phyloP scores from a whole-genome alignment of 2,797 vertebrate genomes.

The Poeciliopsis presidionis region DNA sequence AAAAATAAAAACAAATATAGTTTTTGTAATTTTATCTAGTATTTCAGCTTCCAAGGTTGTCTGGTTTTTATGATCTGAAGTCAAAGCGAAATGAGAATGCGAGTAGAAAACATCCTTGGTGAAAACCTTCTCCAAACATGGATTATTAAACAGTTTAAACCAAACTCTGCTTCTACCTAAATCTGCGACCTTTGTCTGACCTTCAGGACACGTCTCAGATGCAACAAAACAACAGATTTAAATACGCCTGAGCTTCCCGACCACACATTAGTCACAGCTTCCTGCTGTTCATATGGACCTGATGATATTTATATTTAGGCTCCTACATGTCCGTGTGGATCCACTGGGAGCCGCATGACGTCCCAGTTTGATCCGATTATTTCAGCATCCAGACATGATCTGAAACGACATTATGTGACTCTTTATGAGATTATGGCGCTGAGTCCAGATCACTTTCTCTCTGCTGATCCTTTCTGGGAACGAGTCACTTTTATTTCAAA shows the following conservation, averaged over 20 bases:
- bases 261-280: too few species aligned
- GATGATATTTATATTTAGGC: not conserved
- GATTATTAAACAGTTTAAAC: not conserved
- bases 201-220: too few species aligned
- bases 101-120: too few species aligned
- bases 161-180: not conserved
- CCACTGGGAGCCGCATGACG: constrained; percentile 25
- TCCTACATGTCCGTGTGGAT: not conserved
- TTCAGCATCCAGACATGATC: constrained; percentile 13
- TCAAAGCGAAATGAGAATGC: not conserved
- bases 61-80: not conserved
- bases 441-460: not conserved
- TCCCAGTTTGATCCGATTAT: constrained; percentile 55
- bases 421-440: constrained; percentile 25
- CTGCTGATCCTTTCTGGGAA: not conserved
- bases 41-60: too few species aligned
- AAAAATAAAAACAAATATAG: too few species aligned
- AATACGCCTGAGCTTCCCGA: too few species aligned
- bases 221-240: too few species aligned
- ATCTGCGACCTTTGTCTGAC: too few species aligned
- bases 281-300: not conserved
- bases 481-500: not conserved
- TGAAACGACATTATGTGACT: constrained; percentile 36
- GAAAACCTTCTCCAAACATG: not conserved
- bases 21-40: too few species aligned